Base-by-base conservation (phyloP, 1,140 invertebrate genomes). In the Temnothorax curvispinosus region DNA sequence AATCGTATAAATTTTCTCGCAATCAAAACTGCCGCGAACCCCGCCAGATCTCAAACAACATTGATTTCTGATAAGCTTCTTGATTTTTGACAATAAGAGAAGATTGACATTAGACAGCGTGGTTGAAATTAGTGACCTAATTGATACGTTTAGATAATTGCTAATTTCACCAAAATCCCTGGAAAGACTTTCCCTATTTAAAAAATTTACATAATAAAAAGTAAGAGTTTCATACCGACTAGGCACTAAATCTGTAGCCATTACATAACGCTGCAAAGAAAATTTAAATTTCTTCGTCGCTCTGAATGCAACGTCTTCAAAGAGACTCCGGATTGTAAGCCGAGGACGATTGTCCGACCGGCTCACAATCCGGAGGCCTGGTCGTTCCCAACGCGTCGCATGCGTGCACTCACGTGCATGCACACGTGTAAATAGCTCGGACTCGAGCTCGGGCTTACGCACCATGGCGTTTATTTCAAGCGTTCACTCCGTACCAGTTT, bases 381-480 rank as follows among this genome's bases (percentile, higher is more conserved):
- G 35, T 56, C 35, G 41, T 38, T 21, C n/a, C 35, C 56, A 27
- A 38, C 60, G 32, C 76, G 41, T 72, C 50, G n/a, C 65, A 58
- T 35, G 82, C 72, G 38, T 74, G 72, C 81, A 64, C 54, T 85
- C 69, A 76, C 58, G 82, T 77, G 82, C 47, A 44, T 78, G 64
- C 38, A 65, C 21, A 52, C 58, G 60, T 58, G 75, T 64, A 78
- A 85, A 85, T 89, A 84, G 74, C 60, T 41, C 38, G 38, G 27
- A 1, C 50, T 13, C 21, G 32, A 21, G 27, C 80, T 72, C 75
- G 50, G 50, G 21, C 75, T 88, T 65, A 82, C 21, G 60, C 58
- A 67, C 58, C 82, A 62, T 54, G 47, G 47, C 84, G 78, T 87
- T 86, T 89, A 88, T 89, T 87, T 89, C 84, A 84, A 89, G 88